Evolutionary conservation across 1,140 invertebrate species (phyloP).

Genomic region (Dermatophagoides farinae): DNA sequence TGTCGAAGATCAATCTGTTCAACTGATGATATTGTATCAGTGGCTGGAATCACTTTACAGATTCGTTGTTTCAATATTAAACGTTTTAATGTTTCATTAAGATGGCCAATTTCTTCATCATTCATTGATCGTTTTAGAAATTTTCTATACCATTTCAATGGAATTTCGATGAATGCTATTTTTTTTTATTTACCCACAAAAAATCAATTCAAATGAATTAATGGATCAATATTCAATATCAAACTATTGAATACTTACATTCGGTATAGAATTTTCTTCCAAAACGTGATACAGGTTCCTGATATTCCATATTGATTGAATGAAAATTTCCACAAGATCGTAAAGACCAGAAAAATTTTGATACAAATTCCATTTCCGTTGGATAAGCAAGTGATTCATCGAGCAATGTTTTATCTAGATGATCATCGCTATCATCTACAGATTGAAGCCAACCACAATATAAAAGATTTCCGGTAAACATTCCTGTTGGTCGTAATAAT

Average conservation of each 20-base stretch:
- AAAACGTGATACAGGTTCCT: not conserved
- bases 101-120: not conserved
- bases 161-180: slow-evolving; percentile 6
- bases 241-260: not conserved
- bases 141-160: slow-evolving; percentile 2
- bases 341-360: not conserved
- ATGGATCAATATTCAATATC: too few species aligned
- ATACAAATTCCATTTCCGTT: not conserved
- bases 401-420: not conserved
- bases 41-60: not conserved
- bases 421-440: not conserved
- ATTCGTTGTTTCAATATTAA: not conserved
- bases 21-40: too few species aligned
- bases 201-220: too few species aligned
- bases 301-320: not conserved
- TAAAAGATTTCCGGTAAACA: slow-evolving; percentile 4
- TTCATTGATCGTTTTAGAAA: not conserved
- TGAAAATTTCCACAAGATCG: not conserved
- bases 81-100: not conserved
- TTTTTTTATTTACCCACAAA: too few species aligned
- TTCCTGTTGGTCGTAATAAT: not conserved
- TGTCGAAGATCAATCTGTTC: too few species aligned
- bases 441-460: not conserved
- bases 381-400: not conserved
- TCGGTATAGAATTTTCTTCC: not conserved